phyloP scores from a whole-genome alignment of 2,113 vertebrate genomes.

The Leucopsar rothschildi region DNA sequence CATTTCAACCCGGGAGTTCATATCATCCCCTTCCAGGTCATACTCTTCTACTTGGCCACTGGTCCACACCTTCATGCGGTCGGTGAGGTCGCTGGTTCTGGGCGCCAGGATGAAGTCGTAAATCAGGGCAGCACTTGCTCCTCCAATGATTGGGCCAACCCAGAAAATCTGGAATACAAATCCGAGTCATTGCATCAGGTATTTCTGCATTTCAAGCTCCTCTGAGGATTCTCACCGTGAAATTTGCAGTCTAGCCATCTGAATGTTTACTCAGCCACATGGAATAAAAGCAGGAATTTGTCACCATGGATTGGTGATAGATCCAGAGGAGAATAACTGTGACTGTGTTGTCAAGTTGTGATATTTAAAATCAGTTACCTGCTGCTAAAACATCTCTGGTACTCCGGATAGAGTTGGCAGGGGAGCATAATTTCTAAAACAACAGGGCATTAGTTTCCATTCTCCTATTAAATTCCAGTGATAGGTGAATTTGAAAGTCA shows the following conservation, averaged over 20 bases:
- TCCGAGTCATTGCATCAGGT: neutral
- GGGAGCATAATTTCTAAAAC: neutral
- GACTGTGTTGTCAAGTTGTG: neutral
- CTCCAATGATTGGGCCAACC: slow-evolving; percentile 80
- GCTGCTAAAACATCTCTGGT: neutral
- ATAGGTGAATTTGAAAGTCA: neutral
- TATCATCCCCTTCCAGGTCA: slow-evolving; percentile 72
- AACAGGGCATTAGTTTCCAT: neutral
- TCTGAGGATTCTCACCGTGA: neutral
- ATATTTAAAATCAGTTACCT: neutral
- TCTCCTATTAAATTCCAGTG: neutral
- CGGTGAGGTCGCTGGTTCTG: slow-evolving; percentile 71
- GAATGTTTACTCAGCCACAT: fast-evolving
- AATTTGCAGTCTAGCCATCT: neutral
- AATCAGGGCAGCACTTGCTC: slow-evolving; percentile 72
- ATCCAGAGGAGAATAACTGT: neutral
- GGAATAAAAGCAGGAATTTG: neutral
- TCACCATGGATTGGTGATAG: neutral
- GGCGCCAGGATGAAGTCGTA: slow-evolving; percentile 83
- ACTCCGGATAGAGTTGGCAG: neutral
- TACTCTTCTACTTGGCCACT: slow-evolving; percentile 88
- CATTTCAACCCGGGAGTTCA: slow-evolving; percentile 81
- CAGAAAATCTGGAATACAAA: slow-evolving; percentile 75
- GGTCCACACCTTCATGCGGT: slow-evolving; percentile 89
- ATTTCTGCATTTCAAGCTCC: neutral